Evolutionary conservation across 2,113 vertebrate species (phyloP).

Genomic region (Tragelaphus imberbis): DNA sequence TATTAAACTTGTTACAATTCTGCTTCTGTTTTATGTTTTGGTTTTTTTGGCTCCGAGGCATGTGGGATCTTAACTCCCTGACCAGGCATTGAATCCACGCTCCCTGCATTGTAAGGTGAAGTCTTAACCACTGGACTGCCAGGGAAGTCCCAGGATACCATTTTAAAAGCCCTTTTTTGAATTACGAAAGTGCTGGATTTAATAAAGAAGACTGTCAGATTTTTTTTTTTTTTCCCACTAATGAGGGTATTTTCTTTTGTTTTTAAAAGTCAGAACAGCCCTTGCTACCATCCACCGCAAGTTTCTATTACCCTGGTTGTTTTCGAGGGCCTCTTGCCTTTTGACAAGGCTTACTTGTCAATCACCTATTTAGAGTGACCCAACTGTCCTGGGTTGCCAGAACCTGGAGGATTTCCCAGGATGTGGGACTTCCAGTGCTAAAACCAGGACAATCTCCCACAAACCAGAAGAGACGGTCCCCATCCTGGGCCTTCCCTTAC

Average conservation of each 20-base stretch:
- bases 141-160: not conserved
- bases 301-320: not conserved
- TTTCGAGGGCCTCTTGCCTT: not conserved
- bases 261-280: not conserved
- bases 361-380: not conserved
- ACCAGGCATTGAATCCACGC: not conserved
- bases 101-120: not conserved
- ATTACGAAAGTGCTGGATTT: not conserved
- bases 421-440: too few relatives aligned
- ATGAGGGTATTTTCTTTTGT: not conserved
- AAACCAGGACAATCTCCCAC: not conserved
- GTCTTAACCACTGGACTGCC: not conserved
- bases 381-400: not conserved
- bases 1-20: not conserved
- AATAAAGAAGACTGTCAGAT: not conserved
- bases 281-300: not conserved
- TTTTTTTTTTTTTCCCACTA: not conserved
- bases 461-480: not conserved
- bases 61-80: not conserved
- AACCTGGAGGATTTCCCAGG: not conserved
- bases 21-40: not conserved
- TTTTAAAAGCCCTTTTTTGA: not conserved
- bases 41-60: not conserved
- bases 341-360: not conserved
- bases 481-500: accelerated